Evolutionary conservation across 2,113 vertebrate genomes (phyloP).

Genomic region (Ammospiza nelsoni): DNA sequence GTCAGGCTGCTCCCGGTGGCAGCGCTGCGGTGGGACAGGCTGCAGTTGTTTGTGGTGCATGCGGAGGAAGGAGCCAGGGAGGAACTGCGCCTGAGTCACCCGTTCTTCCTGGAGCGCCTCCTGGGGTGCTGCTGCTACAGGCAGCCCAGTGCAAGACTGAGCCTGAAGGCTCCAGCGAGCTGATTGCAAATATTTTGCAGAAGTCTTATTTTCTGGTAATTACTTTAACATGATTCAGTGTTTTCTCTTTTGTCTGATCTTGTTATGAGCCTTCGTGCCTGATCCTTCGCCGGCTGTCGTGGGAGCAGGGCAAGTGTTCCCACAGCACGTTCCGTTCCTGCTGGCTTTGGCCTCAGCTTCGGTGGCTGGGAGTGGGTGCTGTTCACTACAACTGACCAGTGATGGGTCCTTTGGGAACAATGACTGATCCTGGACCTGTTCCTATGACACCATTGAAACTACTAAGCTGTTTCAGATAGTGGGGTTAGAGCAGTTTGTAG

Average conservation of each 20-base stretch:
- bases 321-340: background rate
- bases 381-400: background rate
- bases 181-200: conserved; percentile 44
- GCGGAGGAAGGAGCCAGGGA: conserved; percentile 30
- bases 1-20: background rate
- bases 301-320: background rate
- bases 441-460: background rate
- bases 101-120: conserved; percentile 13
- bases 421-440: background rate
- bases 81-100: conserved; percentile 43
- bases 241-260: conserved; percentile 64
- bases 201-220: conserved; percentile 61
- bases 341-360: background rate
- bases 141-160: conserved; percentile 32
- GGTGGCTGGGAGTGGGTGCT: background rate
- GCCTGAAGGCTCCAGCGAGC: conserved; percentile 36
- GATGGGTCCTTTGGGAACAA: background rate
- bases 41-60: background rate
- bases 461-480: background rate
- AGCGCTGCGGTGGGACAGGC: background rate
- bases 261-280: conserved; percentile 38
- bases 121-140: conserved; percentile 36
- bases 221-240: conserved; percentile 64
- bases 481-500: background rate
- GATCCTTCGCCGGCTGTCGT: background rate